A percentile compares a stretch with the other conserved stretches of the same genome.
These are phyloP conservation scores for Neocrepidodera transversa DNA, from an alignment of 2,888 invertebrate species.

Conservation along the genomic window DNA sequence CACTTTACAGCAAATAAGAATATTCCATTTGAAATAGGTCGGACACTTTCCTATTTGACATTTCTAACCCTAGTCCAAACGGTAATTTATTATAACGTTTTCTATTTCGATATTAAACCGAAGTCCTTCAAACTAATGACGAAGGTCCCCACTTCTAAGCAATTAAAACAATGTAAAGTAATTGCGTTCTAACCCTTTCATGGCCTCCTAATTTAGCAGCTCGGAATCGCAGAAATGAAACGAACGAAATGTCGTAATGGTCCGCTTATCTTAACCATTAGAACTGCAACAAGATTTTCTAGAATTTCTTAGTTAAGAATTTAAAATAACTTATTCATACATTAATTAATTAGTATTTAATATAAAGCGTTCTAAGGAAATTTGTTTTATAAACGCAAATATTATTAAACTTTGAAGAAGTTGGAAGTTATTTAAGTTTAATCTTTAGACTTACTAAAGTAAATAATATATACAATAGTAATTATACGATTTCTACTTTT, in stretches of 20 bases:
- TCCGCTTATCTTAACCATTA: not conserved
- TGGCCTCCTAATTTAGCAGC: slow-evolving; percentile 17
- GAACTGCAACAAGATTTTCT: no score
- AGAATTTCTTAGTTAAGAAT: no score
- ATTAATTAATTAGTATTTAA: no score
- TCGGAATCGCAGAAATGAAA: slow-evolving; percentile 1
- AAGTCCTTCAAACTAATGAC: slow-evolving; percentile 21
- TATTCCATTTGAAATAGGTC: slow-evolving; percentile 22
- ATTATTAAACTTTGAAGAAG: no score
- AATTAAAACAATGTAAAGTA: slow-evolving; percentile 49
- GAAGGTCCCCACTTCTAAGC: slow-evolving; percentile 34
- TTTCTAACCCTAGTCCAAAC: slow-evolving; percentile 16
- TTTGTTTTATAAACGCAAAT: no score
- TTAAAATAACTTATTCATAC: no score
- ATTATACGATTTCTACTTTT: no score
- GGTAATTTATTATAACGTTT: slow-evolving; percentile 23
- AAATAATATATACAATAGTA: no score
- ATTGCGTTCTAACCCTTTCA: slow-evolving; percentile 46
- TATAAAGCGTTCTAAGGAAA: no score
- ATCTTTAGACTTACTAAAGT: no score
- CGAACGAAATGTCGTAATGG: not conserved
- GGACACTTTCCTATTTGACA: slow-evolving; percentile 15
- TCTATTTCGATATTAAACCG: slow-evolving; percentile 22
- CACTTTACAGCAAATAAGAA: not conserved
- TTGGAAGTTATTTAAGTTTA: no score